Conservation (phyloP, 2,888 invertebrate genomes). For the Lithophane semibrunnea region DNA sequence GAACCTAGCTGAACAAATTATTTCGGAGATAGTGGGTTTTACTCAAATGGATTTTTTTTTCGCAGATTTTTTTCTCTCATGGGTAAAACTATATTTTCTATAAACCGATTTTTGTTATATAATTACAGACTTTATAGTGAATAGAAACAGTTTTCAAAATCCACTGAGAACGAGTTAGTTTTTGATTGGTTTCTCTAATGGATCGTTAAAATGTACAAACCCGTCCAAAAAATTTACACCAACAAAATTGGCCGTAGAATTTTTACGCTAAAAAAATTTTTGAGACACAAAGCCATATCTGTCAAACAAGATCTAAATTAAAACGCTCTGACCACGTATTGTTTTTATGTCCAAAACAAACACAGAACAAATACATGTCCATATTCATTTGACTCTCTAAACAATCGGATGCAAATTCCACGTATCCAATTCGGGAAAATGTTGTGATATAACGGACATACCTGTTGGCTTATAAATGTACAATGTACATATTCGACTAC, state of each 20-base stretch:
- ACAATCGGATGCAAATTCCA: conserved; percentile 46
- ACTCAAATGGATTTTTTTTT: not conserved
- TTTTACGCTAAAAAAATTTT: too few relatives aligned
- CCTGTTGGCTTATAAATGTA: not conserved
- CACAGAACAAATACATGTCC: conserved; percentile 6
- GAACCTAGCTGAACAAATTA: not conserved
- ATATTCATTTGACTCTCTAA: conserved; percentile 39
- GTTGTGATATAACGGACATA: conserved; percentile 32
- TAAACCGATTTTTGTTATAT: not conserved
- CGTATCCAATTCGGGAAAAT: conserved; percentile 39
- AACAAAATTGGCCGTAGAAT: not conserved
- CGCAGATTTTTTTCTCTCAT: not conserved
- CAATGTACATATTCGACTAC: not conserved
- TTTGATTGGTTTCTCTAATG: not conserved
- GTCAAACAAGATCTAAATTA: conserved; percentile 28
- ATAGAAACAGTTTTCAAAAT: not conserved
- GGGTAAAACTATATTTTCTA: too few relatives aligned
- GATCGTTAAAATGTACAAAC: not conserved
- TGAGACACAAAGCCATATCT: not conserved
- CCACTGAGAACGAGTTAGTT: not conserved
- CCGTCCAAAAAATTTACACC: not conserved
- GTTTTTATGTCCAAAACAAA: conserved; percentile 16
- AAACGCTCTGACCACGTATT: conserved; percentile 19
- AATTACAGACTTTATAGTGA: not conserved
- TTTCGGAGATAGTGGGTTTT: not conserved